phyloP scores from a whole-genome alignment of 1,140 invertebrate genomes.

The Drosophila subobscura region DNA sequence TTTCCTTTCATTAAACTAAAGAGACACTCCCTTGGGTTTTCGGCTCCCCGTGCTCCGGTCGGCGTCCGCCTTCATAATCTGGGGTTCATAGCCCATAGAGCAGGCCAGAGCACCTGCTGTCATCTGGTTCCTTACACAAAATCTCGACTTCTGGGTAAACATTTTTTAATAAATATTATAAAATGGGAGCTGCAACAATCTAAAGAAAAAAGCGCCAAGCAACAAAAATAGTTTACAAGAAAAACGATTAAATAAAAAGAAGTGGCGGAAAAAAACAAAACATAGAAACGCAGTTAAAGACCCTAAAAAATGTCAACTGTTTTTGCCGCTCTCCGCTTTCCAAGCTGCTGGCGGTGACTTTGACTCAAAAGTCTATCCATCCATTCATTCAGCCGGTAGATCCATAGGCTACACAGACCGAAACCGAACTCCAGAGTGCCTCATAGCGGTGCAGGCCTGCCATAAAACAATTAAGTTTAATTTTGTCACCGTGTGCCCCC shows the following conservation, averaged over 20 bases:
- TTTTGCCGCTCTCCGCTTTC: conserved; percentile 46
- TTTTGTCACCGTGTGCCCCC: conserved; percentile 75
- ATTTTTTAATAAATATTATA: conserved; percentile 82
- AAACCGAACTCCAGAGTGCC: conserved; percentile 19
- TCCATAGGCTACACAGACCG: conserved; percentile 44
- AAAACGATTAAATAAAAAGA: conserved; percentile 74
- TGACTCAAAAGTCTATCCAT: conserved; percentile 8
- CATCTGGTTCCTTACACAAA: conserved; percentile 62
- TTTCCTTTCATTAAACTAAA: conserved; percentile 33
- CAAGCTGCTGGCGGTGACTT: conserved; percentile 32
- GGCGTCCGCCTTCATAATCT: conserved; percentile 11
- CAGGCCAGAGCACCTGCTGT: conserved; percentile 48
- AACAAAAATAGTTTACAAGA: conserved; percentile 73
- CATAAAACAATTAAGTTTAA: conserved; percentile 82
- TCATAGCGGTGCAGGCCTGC: conserved; percentile 55
- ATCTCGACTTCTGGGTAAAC: conserved; percentile 77
- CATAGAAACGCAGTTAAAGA: conserved; percentile 70
- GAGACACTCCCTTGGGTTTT: background rate
- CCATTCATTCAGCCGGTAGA: conserved; percentile 14
- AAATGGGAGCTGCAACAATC: conserved; percentile 62
- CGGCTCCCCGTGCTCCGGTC: conserved; percentile 42
- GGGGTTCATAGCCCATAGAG: conserved; percentile 45
- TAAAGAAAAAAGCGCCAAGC: conserved; percentile 26
- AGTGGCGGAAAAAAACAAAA: conserved; percentile 25
- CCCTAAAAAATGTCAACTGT: conserved; percentile 77